Evolutionary conservation across 2,113 vertebrate genomes (phyloP), one percentile per base, ranked within the genome.

Genomic region (Camarhynchus parvulus): DNA sequence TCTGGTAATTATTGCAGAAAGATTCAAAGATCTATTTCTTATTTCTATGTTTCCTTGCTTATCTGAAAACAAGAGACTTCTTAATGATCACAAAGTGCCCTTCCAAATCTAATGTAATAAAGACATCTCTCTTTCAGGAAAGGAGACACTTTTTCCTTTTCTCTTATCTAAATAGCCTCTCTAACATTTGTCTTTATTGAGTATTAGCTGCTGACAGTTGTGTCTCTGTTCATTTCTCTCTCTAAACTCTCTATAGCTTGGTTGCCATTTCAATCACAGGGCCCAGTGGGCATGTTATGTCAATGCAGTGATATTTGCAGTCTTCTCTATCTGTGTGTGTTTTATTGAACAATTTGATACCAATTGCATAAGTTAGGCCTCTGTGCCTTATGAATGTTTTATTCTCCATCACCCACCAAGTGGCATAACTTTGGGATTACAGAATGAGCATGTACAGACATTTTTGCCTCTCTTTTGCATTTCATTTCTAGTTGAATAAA

Each of bases 301-400:
- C 94, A 97, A 85, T 89, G 95, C n/a, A 76, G 83, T 69, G 58
- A 83, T 87, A 87, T 91, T 90, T 95, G 58, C 67, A 89, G 61
- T 61, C 85, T 86, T 74, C 73, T 83, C 47, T 87, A 33, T 31
- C 47, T 62, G 44, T 46, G 11, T 68, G 63, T 92, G 49, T 73
- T 94, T 96, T 93, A 93, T 83, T 31, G 63, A 95, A 74, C 50
- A 25, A 52, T 76, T 92, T 87, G 42, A 72, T 92, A 84, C 39
- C 80, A 83, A 41, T 61, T 82, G 78, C 44, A 62, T n/a, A 75
- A 92, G 89, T 85, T 81, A 89, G 77, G 58, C 33, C 27, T 90
- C 83, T 90, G 47, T 84, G 42, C 50, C 39, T 94, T 80, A 87
- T 83, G 62, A 92, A 82, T 62, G 31, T 75, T 94, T 94, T 91